Conservation (phyloP, 2,888 invertebrate genomes). For the Caenorhabditis virilis region DNA sequence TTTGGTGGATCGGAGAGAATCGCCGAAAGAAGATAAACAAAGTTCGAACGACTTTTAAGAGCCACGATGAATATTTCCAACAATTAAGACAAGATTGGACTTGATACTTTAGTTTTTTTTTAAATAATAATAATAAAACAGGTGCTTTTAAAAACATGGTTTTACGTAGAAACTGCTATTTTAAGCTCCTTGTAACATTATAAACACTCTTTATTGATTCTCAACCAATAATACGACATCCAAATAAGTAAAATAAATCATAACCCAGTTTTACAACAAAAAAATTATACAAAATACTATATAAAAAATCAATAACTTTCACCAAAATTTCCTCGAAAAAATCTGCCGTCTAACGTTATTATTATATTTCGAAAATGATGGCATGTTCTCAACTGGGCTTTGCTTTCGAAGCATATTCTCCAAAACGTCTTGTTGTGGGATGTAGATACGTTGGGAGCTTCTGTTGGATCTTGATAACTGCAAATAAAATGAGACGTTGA, state of each 20-base stretch:
- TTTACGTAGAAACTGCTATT: not conserved
- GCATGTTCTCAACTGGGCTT: conserved; percentile 17
- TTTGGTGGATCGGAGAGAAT: conserved; percentile 18
- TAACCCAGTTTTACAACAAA: not conserved
- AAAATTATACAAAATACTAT: not conserved
- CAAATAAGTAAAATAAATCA: not conserved
- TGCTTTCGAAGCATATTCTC: conserved; percentile 26
- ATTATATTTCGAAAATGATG: too few relatives aligned
- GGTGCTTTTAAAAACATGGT: not conserved
- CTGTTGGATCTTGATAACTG: conserved; percentile 12
- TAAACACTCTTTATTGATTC: not conserved
- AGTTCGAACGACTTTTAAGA: too few relatives aligned
- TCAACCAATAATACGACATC: not conserved
- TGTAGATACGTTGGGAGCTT: conserved; percentile 7
- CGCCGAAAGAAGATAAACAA: conserved; percentile 8
- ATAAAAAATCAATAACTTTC: conserved; percentile 1
- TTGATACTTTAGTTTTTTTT: not conserved
- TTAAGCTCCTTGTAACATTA: not conserved
- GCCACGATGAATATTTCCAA: too few relatives aligned
- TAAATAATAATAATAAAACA: not conserved
- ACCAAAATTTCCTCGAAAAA: conserved; percentile 34
- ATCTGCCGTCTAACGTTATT: conserved; percentile 33
- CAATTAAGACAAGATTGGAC: too few relatives aligned
- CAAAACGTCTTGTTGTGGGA: conserved; percentile 33
- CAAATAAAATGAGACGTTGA: conserved; percentile 3